These are phyloP conservation scores for Drosophila buzzatii DNA, from an alignment of 2,888 invertebrate genomes.

Conservation along the genomic window DNA sequence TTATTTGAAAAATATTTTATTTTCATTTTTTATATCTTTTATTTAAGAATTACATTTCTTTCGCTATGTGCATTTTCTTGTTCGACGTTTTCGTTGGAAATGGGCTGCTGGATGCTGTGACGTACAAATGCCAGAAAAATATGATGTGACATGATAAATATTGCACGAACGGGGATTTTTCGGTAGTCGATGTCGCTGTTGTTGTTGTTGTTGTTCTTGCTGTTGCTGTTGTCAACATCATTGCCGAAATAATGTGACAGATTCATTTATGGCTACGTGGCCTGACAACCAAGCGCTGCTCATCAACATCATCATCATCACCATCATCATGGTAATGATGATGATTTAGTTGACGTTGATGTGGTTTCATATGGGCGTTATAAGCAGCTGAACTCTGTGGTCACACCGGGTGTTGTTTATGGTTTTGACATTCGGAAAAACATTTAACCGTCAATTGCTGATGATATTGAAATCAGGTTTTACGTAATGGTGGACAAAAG, in stretches of 20 bases:
- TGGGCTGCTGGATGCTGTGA: conserved; percentile 52
- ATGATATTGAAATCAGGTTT: conserved; percentile 30
- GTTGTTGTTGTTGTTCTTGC: conserved; percentile 50
- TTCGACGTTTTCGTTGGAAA: conserved; percentile 2
- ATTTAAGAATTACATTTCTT: background rate
- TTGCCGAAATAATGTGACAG: conserved; percentile 82
- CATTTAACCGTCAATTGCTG: conserved; percentile 53
- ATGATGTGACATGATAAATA: conserved; percentile 82
- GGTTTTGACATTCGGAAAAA: conserved; percentile 73
- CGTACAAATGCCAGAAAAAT: conserved; percentile 83
- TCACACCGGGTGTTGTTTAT: conserved; percentile 70
- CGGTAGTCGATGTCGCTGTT: conserved; percentile 37
- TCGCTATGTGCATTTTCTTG: conserved; percentile 12
- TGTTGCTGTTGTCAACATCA: conserved; percentile 69
- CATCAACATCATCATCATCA: conserved; percentile 13
- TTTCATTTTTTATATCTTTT: background rate
- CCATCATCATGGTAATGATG: conserved; percentile 23
- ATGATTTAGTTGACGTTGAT: conserved; percentile 18
- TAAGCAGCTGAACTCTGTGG: conserved; percentile 39
- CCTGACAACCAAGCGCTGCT: conserved; percentile 42
- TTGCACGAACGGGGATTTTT: conserved; percentile 72
- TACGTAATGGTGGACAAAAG: background rate
- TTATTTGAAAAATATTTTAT: background rate
- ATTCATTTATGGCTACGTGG: conserved; percentile 72
- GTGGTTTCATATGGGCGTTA: conserved; percentile 50